Conservation (phyloP, 2,113 vertebrate genomes). For the Larimichthys polyactis region DNA sequence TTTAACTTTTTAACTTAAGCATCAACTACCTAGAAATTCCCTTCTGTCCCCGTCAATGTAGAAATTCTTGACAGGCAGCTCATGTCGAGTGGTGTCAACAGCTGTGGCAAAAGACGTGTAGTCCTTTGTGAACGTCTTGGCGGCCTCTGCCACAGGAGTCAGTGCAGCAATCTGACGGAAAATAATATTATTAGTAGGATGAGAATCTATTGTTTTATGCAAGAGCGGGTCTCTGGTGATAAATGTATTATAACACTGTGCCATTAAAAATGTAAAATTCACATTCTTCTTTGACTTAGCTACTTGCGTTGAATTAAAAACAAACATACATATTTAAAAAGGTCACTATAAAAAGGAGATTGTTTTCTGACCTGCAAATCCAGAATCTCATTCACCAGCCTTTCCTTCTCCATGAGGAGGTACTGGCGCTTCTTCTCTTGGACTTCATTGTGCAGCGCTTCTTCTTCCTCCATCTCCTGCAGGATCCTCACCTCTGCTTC, state of each 20-base stretch:
- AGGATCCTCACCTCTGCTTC: conserved; percentile 84
- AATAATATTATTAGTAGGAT: not conserved
- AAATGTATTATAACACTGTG: not conserved
- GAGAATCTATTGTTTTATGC: not conserved
- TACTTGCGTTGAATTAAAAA: not conserved
- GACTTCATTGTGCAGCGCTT: conserved; percentile 71
- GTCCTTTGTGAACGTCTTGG: conserved; percentile 80
- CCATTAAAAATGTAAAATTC: not conserved
- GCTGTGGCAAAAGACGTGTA: conserved; percentile 88
- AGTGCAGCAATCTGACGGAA: conserved; percentile 84
- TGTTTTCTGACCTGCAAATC: conserved; percentile 84
- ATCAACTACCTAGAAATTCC: conserved; percentile 85
- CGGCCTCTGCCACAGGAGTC: conserved; percentile 76
- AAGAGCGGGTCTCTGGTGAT: not conserved
- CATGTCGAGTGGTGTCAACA: conserved; percentile 87
- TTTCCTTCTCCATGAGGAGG: conserved; percentile 77
- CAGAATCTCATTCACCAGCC: conserved; percentile 74
- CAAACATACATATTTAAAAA: not conserved
- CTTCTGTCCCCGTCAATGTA: conserved; percentile 81
- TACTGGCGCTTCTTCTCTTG: conserved; percentile 74
- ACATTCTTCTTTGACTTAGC: not conserved
- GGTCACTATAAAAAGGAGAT: not conserved
- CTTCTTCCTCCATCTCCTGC: conserved; percentile 79
- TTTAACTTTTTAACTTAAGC: accelerated
- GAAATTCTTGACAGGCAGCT: conserved; percentile 87